Conservation (phyloP, 1,140 invertebrate species). For the Zophobas morio region DNA sequence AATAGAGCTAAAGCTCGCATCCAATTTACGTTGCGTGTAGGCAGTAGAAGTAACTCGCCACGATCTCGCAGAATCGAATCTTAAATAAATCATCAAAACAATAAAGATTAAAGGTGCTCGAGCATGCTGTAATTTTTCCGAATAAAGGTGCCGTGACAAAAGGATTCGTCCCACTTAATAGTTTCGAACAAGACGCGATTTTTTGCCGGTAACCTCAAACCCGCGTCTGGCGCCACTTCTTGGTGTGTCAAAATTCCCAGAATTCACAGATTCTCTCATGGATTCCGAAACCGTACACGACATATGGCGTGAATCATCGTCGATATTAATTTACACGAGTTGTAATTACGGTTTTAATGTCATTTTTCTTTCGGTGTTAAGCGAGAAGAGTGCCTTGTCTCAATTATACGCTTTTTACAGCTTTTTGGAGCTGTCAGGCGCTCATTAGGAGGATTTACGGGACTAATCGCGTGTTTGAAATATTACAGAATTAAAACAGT, state of each 20-base stretch:
- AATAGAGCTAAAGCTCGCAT: conserved; percentile 21
- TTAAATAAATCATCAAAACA: conserved; percentile 24
- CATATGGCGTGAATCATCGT: conserved; percentile 8
- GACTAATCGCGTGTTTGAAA: conserved; percentile 34
- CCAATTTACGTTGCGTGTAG: conserved; percentile 19
- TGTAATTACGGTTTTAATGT: conserved; percentile 15
- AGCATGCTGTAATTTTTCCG: not conserved
- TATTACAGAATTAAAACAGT: conserved; percentile 39
- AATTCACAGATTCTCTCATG: not conserved
- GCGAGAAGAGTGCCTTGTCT: conserved; percentile 16
- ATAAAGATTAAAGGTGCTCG: not conserved
- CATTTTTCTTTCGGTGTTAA: conserved; percentile 20
- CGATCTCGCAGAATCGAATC: conserved; percentile 17
- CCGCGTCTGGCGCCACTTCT: conserved; percentile 16
- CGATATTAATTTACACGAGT: not conserved
- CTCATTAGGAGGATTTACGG: conserved; percentile 33
- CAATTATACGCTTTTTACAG: conserved; percentile 32
- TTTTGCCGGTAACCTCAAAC: conserved; percentile 7
- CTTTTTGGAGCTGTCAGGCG: conserved; percentile 34
- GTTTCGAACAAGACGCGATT: conserved; percentile 16
- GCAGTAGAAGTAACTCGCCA: not conserved
- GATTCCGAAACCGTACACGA: not conserved
- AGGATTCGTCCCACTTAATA: conserved; percentile 25
- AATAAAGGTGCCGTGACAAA: conserved; percentile 5
- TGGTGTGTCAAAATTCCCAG: conserved; percentile 5